phyloP scores from a whole-genome alignment of 1,140 invertebrate genomes.

The Planococcus citri region DNA sequence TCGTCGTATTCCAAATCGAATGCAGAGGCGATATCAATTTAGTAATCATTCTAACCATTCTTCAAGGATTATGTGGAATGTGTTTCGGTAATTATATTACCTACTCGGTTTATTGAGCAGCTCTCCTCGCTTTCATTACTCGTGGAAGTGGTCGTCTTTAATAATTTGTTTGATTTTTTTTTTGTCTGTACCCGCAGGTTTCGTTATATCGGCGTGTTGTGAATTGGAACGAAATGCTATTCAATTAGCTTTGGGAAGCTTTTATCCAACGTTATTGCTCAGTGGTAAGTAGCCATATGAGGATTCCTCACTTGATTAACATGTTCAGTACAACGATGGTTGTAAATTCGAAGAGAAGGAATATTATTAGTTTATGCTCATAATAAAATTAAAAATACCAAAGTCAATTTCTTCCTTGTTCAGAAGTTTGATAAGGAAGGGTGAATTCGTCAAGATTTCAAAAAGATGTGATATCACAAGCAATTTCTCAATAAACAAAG shows the following conservation, averaged over 20 bases:
- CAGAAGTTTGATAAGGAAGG: too few species aligned
- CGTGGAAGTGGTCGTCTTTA: not conserved
- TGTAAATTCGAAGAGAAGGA: too few species aligned
- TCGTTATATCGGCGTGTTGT: constrained; percentile 75
- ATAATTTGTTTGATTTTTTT: not conserved
- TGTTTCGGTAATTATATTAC: constrained; percentile 55
- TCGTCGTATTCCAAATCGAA: constrained; percentile 68
- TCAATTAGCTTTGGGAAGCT: constrained; percentile 81
- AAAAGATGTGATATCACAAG: too few species aligned
- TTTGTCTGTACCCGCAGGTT: constrained; percentile 40
- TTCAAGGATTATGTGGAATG: constrained; percentile 86
- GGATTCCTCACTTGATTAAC: not conserved
- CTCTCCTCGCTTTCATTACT: not conserved
- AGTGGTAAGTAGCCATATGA: constrained; percentile 45
- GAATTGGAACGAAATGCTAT: constrained; percentile 85
- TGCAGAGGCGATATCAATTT: constrained; percentile 60
- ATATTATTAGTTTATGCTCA: too few species aligned
- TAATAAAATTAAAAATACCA: too few species aligned
- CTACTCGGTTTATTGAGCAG: not conserved
- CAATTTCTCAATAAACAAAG: too few species aligned
- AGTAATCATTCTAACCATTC: constrained; percentile 61
- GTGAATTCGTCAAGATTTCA: too few species aligned
- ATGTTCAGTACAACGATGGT: too few species aligned
- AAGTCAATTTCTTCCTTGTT: too few species aligned
- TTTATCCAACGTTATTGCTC: constrained; percentile 80